Percentiles rank a stretch among this genome's conserved stretches.
Evolutionary conservation across 1,140 invertebrate species (phyloP).

Genomic region (Euura saliciscinereae): DNA sequence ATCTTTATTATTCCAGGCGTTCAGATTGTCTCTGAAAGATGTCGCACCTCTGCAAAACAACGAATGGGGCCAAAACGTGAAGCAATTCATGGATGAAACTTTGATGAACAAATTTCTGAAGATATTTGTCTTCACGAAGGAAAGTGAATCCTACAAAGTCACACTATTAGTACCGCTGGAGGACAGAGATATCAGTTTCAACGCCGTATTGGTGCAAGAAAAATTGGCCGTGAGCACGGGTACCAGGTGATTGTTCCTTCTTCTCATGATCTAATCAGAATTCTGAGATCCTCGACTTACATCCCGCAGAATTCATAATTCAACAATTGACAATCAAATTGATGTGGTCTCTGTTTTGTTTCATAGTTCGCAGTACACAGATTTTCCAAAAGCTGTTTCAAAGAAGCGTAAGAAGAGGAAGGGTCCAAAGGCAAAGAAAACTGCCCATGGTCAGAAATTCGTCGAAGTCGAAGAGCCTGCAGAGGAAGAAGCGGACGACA

Average conservation of each 20-base stretch:
- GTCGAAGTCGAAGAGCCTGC: background rate
- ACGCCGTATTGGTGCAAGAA: slow-evolving; percentile 31
- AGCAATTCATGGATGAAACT: slow-evolving; percentile 21
- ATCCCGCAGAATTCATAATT: too few species aligned
- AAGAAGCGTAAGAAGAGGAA: slow-evolving; percentile 10
- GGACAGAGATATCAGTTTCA: slow-evolving; percentile 33
- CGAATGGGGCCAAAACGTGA: slow-evolving; percentile 33
- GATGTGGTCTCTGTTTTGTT: background rate
- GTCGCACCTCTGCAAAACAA: slow-evolving; percentile 26
- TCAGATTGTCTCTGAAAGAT: slow-evolving; percentile 44
- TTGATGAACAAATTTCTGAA: slow-evolving; percentile 12
- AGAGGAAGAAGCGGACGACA: slow-evolving; percentile 41
- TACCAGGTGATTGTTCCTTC: slow-evolving; percentile 28
- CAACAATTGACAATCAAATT: too few species aligned
- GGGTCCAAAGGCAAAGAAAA: background rate
- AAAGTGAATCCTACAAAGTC: slow-evolving; percentile 26
- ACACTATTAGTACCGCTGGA: slow-evolving; percentile 26
- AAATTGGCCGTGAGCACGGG: slow-evolving; percentile 30
- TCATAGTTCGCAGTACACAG: background rate
- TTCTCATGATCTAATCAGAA: too few species aligned
- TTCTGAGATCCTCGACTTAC: too few species aligned
- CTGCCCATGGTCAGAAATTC: background rate
- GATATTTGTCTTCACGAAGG: slow-evolving; percentile 29
- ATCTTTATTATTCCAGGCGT: slow-evolving; percentile 42
- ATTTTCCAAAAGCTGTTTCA: slow-evolving; percentile 1